These are phyloP conservation scores for Amaurobius ferox DNA, from an alignment of 2,888 invertebrate genomes.

Conservation along the genomic window DNA sequence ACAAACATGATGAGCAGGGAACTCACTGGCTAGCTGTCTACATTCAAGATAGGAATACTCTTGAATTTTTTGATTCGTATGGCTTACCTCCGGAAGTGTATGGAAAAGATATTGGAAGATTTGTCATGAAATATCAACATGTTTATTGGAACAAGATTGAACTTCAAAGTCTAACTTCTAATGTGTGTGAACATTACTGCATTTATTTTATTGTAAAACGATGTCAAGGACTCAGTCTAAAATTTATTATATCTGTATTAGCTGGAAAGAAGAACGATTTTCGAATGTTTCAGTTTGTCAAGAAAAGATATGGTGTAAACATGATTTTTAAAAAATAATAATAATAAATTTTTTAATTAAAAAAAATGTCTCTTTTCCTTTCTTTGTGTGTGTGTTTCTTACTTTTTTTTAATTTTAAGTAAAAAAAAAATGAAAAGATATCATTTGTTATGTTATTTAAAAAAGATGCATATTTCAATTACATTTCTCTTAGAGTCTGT, in stretches of 20 bases:
- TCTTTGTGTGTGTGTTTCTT: not conserved
- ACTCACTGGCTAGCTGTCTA: conserved; percentile 52
- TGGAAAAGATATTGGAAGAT: not conserved
- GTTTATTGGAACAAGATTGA: not conserved
- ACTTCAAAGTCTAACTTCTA: conserved; percentile 31
- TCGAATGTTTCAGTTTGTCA: conserved; percentile 13
- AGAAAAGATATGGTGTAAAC: conserved; percentile 30
- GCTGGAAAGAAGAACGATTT: conserved; percentile 22
- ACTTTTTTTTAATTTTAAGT: not conserved
- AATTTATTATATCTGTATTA: conserved; percentile 15
- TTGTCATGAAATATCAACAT: not conserved
- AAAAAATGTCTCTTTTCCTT: not conserved
- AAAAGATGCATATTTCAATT: no score
- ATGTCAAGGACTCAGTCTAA: conserved; percentile 17
- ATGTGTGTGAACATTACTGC: conserved; percentile 44
- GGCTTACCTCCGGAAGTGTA: conserved; percentile 33
- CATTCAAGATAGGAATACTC: not conserved
- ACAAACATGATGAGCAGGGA: conserved; percentile 15
- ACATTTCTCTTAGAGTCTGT: not conserved
- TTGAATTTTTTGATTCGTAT: conserved; percentile 54
- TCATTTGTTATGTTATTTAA: not conserved
- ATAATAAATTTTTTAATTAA: no score
- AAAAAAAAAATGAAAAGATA: not conserved
- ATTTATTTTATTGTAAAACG: conserved; percentile 40
- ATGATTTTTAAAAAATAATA: conserved; percentile 17